phyloP scores from a whole-genome alignment of 2,113 vertebrate species.

The Chloropsis hardwickii region DNA sequence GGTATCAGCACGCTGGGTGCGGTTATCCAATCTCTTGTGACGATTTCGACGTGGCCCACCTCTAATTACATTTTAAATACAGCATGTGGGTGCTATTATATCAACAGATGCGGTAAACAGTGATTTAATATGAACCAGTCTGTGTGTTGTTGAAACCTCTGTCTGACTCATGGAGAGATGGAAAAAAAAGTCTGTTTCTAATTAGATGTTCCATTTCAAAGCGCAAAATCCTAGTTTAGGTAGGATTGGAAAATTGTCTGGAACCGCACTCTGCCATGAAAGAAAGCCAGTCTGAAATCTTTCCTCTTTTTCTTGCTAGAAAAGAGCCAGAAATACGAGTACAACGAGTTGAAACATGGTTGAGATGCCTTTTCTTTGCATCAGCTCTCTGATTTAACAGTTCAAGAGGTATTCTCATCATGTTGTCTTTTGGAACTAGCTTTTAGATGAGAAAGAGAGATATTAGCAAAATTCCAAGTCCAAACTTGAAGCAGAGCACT shows the following conservation, averaged over 20 bases:
- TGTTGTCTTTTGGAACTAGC: background rate
- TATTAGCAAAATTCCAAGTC: background rate
- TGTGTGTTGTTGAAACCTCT: constrained; percentile 40
- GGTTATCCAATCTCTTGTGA: constrained; percentile 21
- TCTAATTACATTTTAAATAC: constrained; percentile 63
- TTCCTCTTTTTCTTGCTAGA: background rate
- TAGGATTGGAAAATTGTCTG: background rate
- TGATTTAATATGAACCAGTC: constrained; percentile 49
- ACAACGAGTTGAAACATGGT: background rate
- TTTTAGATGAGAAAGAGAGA: background rate
- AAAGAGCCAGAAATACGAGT: background rate
- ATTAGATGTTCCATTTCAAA: constrained; percentile 25
- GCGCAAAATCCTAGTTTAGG: background rate
- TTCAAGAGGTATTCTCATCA: background rate
- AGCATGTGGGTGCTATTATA: constrained; percentile 36
- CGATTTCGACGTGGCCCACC: background rate
- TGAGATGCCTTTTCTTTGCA: background rate
- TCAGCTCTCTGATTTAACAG: background rate
- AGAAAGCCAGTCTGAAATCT: background rate
- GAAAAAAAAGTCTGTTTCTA: background rate
- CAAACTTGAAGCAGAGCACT: background rate
- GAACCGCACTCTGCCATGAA: background rate
- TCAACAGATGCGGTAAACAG: constrained; percentile 54
- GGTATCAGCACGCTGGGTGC: background rate
- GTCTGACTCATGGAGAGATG: constrained; percentile 42